phyloP scores from a whole-genome alignment of 2,113 vertebrate genomes.

The Aphyosemion australe region DNA sequence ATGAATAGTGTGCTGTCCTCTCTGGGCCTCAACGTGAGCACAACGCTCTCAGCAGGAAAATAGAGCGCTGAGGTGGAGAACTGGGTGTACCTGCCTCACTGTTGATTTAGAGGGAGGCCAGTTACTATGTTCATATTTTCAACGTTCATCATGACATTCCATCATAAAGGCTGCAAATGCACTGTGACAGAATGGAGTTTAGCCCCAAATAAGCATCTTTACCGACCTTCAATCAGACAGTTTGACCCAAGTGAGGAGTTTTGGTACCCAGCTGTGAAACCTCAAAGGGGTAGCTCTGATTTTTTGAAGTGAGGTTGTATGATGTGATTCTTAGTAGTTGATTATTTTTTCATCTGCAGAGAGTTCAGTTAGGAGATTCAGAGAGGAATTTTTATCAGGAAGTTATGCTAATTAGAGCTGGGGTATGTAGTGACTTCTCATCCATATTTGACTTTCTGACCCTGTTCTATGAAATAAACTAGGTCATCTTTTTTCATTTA shows the following conservation, averaged over 20 bases:
- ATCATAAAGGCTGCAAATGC: not conserved
- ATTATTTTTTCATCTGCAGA: not conserved
- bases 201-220: too few species aligned
- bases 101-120: constrained; percentile 52
- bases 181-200: not conserved
- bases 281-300: not conserved
- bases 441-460: too few species aligned
- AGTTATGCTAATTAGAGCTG: too few species aligned
- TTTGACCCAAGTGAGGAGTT: not conserved
- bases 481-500: too few species aligned
- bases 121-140: not conserved
- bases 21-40: constrained; percentile 15
- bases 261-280: too few species aligned
- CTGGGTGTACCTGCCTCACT: constrained; percentile 14
- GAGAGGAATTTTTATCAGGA: too few species aligned
- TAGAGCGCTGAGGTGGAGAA: constrained; percentile 30
- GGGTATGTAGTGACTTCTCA: too few species aligned
- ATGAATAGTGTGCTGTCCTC: constrained; percentile 50
- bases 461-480: too few species aligned
- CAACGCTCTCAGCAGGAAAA: constrained; percentile 9
- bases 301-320: not conserved
- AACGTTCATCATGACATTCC: not conserved
- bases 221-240: not conserved
- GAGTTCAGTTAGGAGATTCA: too few species aligned
- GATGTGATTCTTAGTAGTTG: not conserved